Percentiles rank a stretch among this genome's conserved stretches.
Evolutionary conservation across 2,888 invertebrate genomes (phyloP).

Genomic region (Exocentrus adspersus): DNA sequence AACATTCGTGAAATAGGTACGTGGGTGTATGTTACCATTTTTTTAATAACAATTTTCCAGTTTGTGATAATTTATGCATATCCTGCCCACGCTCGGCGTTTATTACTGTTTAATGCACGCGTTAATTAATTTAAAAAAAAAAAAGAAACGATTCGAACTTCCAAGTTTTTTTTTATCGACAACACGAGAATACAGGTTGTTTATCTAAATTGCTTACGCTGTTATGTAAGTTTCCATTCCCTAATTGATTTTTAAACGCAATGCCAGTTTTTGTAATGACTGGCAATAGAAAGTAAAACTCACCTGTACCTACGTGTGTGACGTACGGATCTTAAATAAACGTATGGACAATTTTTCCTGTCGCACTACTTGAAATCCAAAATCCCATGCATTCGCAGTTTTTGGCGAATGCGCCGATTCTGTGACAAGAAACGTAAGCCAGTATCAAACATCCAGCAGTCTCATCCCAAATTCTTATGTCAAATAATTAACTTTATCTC

Average conservation of each 20-base stretch:
- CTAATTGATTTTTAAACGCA: neutral
- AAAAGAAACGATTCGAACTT: neutral
- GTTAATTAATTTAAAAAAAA: neutral
- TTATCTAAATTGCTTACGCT: neutral
- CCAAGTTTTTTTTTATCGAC: neutral
- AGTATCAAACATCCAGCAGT: no score
- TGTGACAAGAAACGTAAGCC: no score
- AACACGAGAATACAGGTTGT: neutral
- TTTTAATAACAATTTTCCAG: neutral
- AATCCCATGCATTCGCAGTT: no score
- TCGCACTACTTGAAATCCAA: no score
- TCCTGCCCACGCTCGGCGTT: neutral
- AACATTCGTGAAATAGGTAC: neutral
- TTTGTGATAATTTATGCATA: neutral
- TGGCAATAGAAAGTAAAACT: no score
- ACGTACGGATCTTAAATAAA: no score
- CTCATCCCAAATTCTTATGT: no score
- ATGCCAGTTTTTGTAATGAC: no score
- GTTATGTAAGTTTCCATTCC: neutral
- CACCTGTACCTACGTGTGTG: no score
- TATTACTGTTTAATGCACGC: neutral
- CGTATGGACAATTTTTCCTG: no score
- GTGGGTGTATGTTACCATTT: neutral
- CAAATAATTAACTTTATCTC: no score
- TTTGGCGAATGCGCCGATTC: no score